A percentile compares a stretch with the other conserved stretches of the same genome.
phyloP scores from a whole-genome alignment of 2,113 vertebrate species.

The Mohoua ochrocephala region DNA sequence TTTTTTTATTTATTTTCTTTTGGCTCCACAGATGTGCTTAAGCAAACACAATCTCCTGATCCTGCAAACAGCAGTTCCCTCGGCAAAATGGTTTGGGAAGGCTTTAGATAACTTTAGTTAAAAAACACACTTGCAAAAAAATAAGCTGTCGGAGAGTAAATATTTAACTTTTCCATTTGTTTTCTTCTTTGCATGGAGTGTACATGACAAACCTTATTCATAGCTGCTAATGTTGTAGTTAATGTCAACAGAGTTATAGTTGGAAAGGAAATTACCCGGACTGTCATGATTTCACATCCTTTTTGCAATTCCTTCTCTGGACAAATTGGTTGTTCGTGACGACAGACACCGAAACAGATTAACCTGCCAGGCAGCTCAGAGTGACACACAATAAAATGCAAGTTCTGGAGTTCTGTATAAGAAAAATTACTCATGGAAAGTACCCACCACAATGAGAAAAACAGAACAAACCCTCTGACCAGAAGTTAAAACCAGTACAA shows the following conservation, averaged over 20 bases:
- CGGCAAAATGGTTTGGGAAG: not conserved
- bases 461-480: not conserved
- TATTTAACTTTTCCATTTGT: slow-evolving; percentile 44
- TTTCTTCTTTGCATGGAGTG: slow-evolving; percentile 5
- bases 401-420: not conserved
- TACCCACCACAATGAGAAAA: not conserved
- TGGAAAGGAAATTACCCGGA: slow-evolving; percentile 23
- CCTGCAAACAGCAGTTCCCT: not conserved
- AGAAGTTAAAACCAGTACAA: not conserved
- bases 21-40: not conserved
- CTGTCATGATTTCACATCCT: slow-evolving; percentile 48
- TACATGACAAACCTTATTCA: slow-evolving; percentile 23
- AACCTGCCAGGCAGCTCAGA: not conserved
- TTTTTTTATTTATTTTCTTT: not conserved
- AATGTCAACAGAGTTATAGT: slow-evolving; percentile 31
- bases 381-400: not conserved
- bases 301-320: slow-evolving; percentile 11
- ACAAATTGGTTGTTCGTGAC: slow-evolving; percentile 5
- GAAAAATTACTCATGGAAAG: slow-evolving; percentile 9
- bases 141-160: slow-evolving; percentile 15
- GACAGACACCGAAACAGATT: not conserved
- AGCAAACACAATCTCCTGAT: not conserved
- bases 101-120: not conserved
- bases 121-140: slow-evolving; percentile 15
- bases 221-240: slow-evolving; percentile 13